Percentiles rank a stretch among this genome's conserved stretches.
Conservation (phyloP, 2,888 invertebrate species). For the Oligia fasciuncula region DNA sequence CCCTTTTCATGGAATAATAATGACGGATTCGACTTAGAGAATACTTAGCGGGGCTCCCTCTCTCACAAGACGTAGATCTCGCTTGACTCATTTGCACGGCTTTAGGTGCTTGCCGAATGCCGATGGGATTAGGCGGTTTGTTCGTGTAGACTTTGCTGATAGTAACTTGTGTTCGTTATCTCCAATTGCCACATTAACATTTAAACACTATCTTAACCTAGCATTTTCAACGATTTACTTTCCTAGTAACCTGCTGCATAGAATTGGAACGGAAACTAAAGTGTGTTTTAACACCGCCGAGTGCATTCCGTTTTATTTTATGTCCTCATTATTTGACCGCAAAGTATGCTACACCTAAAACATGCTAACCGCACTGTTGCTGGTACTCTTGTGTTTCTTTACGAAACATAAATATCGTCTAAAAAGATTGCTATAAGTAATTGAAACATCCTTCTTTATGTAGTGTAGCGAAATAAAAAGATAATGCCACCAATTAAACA, state of each 20-base stretch:
- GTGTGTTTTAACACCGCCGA: slow-evolving; percentile 40
- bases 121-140: slow-evolving; percentile 51
- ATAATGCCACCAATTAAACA: neutral
- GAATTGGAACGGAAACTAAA: slow-evolving; percentile 43
- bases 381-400: slow-evolving; percentile 15
- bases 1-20: slow-evolving; percentile 84
- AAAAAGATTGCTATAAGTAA: neutral
- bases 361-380: slow-evolving; percentile 24
- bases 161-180: slow-evolving; percentile 8
- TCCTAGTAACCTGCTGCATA: slow-evolving; percentile 22
- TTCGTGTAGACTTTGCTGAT: slow-evolving; percentile 12
- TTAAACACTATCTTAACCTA: neutral
- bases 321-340: slow-evolving; percentile 58
- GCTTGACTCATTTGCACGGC: slow-evolving; percentile 74
- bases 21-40: slow-evolving; percentile 86
- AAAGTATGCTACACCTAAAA: slow-evolving; percentile 49
- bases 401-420: neutral
- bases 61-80: slow-evolving; percentile 67
- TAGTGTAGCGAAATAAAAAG: neutral
- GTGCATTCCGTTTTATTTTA: slow-evolving; percentile 56
- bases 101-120: slow-evolving; percentile 72
- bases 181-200: neutral
- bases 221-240: slow-evolving; percentile 1
- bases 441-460: neutral
- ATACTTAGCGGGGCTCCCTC: slow-evolving; percentile 75